These are phyloP conservation scores for Clistopyga incitator DNA, from an alignment of 2,888 invertebrate species.

Conservation along the genomic window DNA sequence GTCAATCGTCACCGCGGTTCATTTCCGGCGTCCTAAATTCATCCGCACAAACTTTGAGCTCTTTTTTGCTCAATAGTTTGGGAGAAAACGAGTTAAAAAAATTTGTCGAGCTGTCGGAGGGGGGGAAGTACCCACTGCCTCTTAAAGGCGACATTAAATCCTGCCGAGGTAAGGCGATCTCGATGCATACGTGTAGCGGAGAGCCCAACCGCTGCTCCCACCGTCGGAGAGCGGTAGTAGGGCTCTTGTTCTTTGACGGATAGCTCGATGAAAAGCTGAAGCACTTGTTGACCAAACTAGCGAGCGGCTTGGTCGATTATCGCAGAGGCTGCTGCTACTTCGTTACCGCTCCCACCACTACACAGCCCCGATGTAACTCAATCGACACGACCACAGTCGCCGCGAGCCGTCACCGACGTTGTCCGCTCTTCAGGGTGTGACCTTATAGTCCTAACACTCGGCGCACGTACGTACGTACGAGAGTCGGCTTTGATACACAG, in stretches of 20 bases:
- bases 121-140: too few relatives aligned
- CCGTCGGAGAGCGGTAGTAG: neutral
- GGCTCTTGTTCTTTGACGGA: constrained; percentile 46
- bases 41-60: too few relatives aligned
- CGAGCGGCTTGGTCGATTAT: constrained; percentile 40
- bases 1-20: neutral
- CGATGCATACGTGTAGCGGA: neutral
- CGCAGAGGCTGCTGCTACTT: constrained; percentile 12
- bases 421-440: constrained; percentile 6
- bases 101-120: too few relatives aligned
- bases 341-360: neutral
- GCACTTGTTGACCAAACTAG: constrained; percentile 70
- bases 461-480: too few relatives aligned
- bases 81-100: neutral
- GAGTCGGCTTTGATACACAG: too few relatives aligned
- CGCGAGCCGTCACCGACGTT: neutral
- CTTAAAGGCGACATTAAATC: constrained; percentile 57
- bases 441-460: constrained; percentile 46
- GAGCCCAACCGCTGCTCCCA: too few relatives aligned
- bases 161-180: constrained; percentile 58
- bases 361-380: constrained; percentile 7
- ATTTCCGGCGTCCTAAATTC: neutral
- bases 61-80: too few relatives aligned
- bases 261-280: constrained; percentile 70
- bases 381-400: constrained; percentile 24